phyloP scores from a whole-genome alignment of 2,888 invertebrate genomes.

The Drosophila neoperkinsi region DNA sequence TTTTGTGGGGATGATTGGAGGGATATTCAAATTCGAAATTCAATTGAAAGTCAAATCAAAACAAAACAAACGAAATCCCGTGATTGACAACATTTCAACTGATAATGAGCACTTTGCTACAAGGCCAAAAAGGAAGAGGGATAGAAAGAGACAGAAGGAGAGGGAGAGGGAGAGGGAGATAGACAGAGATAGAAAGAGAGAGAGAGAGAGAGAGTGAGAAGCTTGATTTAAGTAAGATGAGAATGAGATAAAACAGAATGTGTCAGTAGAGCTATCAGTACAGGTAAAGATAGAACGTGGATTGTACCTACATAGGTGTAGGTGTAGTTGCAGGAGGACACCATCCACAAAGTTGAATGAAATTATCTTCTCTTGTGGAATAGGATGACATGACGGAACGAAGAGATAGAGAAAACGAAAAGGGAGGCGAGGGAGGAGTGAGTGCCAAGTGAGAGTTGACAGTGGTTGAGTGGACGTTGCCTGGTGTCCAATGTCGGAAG shows the following conservation, averaged over 20 bases:
- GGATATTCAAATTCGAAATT: conserved; percentile 74
- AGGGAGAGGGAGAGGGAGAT: conserved; percentile 1
- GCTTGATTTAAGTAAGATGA: conserved; percentile 1
- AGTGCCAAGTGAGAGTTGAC: conserved; percentile 38
- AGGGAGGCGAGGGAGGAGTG: conserved; percentile 10
- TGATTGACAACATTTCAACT: conserved; percentile 81
- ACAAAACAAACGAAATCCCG: conserved; percentile 69
- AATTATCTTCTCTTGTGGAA: conserved; percentile 58
- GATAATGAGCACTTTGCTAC: conserved; percentile 72
- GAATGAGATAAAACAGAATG: conserved; percentile 26
- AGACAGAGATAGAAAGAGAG: conserved; percentile 5
- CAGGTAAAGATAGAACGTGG: conserved; percentile 3
- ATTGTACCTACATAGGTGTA: conserved; percentile 9
- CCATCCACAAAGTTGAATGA: conserved; percentile 53
- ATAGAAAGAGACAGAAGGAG: background rate
- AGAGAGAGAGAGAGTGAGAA: conserved; percentile 5
- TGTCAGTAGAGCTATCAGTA: conserved; percentile 47
- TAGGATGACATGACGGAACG: conserved; percentile 13
- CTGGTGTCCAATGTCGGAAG: conserved; percentile 63
- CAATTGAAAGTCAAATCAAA: conserved; percentile 79
- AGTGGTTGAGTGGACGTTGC: conserved; percentile 34
- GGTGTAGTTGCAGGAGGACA: conserved; percentile 4
- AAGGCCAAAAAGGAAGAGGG: conserved; percentile 15
- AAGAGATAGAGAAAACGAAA: background rate
- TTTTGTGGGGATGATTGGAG: conserved; percentile 21